Evolutionary conservation across 2,113 vertebrate species (phyloP), one percentile per base, ranked within the genome.

Genomic region (Cyprinus carpio): DNA sequence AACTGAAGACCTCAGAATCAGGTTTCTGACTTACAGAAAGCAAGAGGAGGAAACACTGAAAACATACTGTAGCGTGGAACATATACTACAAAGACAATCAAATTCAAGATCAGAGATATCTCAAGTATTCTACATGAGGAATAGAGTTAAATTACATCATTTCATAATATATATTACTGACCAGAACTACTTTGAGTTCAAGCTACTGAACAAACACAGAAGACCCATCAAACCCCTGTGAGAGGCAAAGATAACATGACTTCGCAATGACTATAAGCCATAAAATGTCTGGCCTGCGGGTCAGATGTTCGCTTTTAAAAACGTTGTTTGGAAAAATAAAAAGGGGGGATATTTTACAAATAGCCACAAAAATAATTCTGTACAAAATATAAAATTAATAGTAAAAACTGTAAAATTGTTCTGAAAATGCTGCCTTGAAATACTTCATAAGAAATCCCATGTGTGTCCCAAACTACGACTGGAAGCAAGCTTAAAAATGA

Each of bases 201-300:
- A 51, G 15, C 62, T 67, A 49, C 62, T 69, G n/a, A 69, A 81
- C 78, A 29, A 20, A 27, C 58, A 25, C 76, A 40, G 46, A 78
- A 78, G 29, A 58, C 29, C 37, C 78, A 67, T 51, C 25, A 81
- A 65, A 69, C 80, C 64, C 62, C 80, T 67, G 80, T 54, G 37
- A 81, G 80, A 67, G 80, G 43, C 62, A 51, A 65, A 67, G 43
- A 51, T 23, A 4, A 54, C 16, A 9, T 8, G 37, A 67, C 25
- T 81, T 67, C n/a, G 29, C 40, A 15, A 81, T 81, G 80, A 81
- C 80, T 69, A 51, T 15, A 69, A 81, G 64, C 64, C 60, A 67
- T 81, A 69, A 69, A 69, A 51, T n/a, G 64, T 54, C 80, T 69
- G 80, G 15, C 78, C 37, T 1, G 40, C 12, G 11, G 79, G 62